These are phyloP conservation scores for Lamprotornis superbus DNA, from an alignment of 2,113 vertebrate genomes.

Conservation along the genomic window DNA sequence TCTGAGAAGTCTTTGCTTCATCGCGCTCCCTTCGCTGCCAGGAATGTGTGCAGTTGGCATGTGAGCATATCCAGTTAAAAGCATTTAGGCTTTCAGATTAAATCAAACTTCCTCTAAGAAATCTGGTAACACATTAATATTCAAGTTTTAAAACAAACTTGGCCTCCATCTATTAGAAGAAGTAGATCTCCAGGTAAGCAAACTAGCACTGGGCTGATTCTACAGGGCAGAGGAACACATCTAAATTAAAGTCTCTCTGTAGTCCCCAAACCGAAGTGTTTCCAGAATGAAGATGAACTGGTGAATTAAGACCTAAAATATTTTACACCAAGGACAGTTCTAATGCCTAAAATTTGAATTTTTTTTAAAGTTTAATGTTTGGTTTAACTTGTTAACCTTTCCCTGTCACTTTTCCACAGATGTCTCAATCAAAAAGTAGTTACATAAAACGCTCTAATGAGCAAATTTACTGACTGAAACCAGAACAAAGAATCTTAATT, in stretches of 20 bases:
- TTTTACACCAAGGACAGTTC: not conserved
- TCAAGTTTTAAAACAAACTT: not conserved
- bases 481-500: constrained; percentile 19
- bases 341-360: not conserved
- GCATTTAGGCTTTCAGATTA: not conserved
- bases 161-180: not conserved
- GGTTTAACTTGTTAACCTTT: not conserved
- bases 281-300: not conserved
- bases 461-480: constrained; percentile 2
- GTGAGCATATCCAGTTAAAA: not conserved
- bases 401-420: not conserved
- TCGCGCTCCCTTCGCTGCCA: not conserved
- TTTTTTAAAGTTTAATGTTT: not conserved
- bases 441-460: not conserved
- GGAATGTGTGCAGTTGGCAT: not conserved
- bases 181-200: not conserved
- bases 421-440: not conserved
- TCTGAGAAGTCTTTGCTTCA: not conserved
- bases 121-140: not conserved
- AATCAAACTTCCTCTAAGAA: not conserved
- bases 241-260: not conserved
- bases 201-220: not conserved
- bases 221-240: not conserved
- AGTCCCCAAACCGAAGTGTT: not conserved
- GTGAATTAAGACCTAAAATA: not conserved